Evolutionary conservation across 1,140 invertebrate species (phyloP), one percentile per base, ranked within the genome.

Genomic region (Pentalonia nigronervosa): DNA sequence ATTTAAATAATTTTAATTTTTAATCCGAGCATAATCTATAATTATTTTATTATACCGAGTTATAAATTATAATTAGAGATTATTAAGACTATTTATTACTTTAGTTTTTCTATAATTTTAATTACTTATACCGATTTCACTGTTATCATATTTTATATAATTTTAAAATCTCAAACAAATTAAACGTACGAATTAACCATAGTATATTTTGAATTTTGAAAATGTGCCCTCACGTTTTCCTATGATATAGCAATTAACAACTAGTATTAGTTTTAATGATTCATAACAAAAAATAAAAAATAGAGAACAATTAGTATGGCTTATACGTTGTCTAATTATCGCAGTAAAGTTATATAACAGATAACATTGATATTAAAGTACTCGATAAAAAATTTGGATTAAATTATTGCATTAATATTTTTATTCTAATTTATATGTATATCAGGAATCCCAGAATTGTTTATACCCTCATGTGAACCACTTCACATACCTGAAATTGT

Each of bases 381-480:
- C 60, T 30, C n/a, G 11, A 9, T 25, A 60, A 60, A 60, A 76
- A 17, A 76, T 17, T 17, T 17, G 25, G 11, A 30, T 67, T n/a
- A 67, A n/a, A 53, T 23, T 34, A 87, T 48, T 9, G 34, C 7
- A 53, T 36, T 76, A 76, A 53, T 36, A 36, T 89, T 25, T 89
- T 36, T 25, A 45, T 89, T 53, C 34, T 53, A 36, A 0, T 23
- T 87, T 20, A 47, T 48, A n/a, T 56, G 53, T 11, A 17, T 90
- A 60, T 90, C 95, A 95, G 97, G 97, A 30, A 96, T 97, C 60
- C 96, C 96, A 34, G 95, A 96, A 94, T 96, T 96, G 50, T 95
- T 95, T 20, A 96, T 97, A 60, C 97, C 97, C 11, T 95, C 96
- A 7, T 97, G 96, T 93, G 97, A 97, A 94, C 97, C 97, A 0